Conservation (phyloP, 2,113 vertebrate genomes). For the Paramormyrops kingsleyae region DNA sequence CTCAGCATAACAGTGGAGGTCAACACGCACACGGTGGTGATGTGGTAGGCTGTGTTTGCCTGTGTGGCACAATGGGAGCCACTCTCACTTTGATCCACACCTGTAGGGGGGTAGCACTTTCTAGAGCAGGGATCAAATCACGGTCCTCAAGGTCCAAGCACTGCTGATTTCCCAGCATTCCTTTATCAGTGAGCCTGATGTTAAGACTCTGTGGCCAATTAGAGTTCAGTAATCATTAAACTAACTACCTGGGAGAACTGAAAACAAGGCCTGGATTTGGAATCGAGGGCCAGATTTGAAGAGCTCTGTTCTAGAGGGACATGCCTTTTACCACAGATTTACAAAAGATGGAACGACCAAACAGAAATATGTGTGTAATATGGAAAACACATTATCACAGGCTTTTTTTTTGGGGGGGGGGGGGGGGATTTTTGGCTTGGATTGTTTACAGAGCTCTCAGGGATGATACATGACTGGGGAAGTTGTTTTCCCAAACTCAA, state of each 20-base stretch:
- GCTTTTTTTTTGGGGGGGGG: neutral
- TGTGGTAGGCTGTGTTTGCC: neutral
- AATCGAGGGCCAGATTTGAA: too few species aligned
- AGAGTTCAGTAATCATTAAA: too few species aligned
- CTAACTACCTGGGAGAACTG: too few species aligned
- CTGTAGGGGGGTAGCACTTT: neutral
- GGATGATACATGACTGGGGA: conserved; percentile 1
- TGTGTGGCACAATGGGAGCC: neutral
- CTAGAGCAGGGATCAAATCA: neutral
- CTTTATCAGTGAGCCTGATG: too few species aligned
- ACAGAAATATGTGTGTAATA: neutral
- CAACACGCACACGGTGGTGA: neutral
- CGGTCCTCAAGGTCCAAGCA: too few species aligned
- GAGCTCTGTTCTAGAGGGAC: neutral
- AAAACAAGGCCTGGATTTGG: too few species aligned
- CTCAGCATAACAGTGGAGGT: neutral
- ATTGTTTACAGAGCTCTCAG: neutral
- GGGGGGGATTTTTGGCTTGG: neutral
- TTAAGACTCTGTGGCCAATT: too few species aligned
- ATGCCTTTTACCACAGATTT: neutral
- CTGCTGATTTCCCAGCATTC: too few species aligned
- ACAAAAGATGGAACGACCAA: neutral
- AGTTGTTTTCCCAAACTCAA: conserved; percentile 3
- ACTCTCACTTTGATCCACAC: neutral
- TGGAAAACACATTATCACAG: neutral